These are phyloP conservation scores for Drosophila seguyi DNA, from an alignment of 1,140 invertebrate genomes.

Conservation along the genomic window DNA sequence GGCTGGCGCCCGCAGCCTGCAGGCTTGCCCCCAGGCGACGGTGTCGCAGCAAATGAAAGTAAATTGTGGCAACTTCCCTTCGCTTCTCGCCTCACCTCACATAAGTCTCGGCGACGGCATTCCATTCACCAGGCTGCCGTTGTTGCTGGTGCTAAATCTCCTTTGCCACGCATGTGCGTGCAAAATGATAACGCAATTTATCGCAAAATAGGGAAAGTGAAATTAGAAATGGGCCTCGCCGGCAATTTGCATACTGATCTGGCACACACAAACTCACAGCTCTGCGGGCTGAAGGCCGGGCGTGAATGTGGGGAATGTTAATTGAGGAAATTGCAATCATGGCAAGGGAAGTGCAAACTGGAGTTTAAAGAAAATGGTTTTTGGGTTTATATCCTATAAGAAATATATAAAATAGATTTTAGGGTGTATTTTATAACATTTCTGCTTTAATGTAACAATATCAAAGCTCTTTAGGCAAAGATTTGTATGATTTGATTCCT, in stretches of 20 bases:
- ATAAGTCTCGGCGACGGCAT: constrained; percentile 39
- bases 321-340: constrained; percentile 50
- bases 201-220: constrained; percentile 63
- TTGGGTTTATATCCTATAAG: not conserved
- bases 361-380: not conserved
- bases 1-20: constrained; percentile 58
- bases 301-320: constrained; percentile 12
- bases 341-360: constrained; percentile 20
- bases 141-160: constrained; percentile 62
- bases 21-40: constrained; percentile 10
- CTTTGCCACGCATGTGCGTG: constrained; percentile 68
- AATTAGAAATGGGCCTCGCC: constrained; percentile 48
- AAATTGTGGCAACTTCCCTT: constrained; percentile 65
- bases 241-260: constrained; percentile 39
- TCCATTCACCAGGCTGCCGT: constrained; percentile 63
- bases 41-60: constrained; percentile 70
- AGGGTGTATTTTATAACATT: not conserved
- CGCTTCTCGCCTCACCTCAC: constrained; percentile 7
- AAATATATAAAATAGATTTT: not conserved
- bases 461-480: not conserved
- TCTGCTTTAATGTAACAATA: not conserved
- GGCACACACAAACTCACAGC: constrained; percentile 2
- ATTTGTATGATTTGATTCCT: not conserved
- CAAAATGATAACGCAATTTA: constrained; percentile 62
- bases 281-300: constrained; percentile 28